Conservation (phyloP, 2,888 invertebrate genomes). For the Sarcophaga variegata region DNA sequence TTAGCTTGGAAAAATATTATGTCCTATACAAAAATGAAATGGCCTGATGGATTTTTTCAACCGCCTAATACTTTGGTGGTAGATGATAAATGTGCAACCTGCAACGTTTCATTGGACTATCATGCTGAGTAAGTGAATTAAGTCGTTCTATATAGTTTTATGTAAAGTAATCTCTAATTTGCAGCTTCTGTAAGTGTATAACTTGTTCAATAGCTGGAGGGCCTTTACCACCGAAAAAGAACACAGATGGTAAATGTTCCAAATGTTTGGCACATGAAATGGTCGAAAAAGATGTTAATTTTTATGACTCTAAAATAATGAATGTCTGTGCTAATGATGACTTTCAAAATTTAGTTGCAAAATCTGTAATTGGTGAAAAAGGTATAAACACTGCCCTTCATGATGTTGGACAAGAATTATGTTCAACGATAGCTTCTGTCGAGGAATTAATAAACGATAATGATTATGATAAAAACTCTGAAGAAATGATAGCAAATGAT, state of each 20-base stretch:
- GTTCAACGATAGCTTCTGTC: conserved; percentile 56
- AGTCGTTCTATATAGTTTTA: neutral
- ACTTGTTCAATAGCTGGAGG: conserved; percentile 81
- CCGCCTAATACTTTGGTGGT: conserved; percentile 78
- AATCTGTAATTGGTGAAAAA: conserved; percentile 69
- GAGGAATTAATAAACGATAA: conserved; percentile 59
- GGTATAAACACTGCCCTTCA: conserved; percentile 72
- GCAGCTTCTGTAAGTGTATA: conserved; percentile 80
- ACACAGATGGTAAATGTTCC: conserved; percentile 76
- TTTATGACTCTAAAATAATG: conserved; percentile 80
- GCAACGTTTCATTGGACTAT: conserved; percentile 78
- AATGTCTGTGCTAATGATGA: conserved; percentile 80
- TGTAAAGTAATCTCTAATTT: conserved; percentile 5
- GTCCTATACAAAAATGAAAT: conserved; percentile 79
- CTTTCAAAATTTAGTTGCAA: conserved; percentile 72
- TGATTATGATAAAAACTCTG: conserved; percentile 23
- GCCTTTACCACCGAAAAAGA: conserved; percentile 74
- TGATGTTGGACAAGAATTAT: conserved; percentile 71
- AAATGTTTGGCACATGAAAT: conserved; percentile 80
- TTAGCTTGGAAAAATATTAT: conserved; percentile 81
- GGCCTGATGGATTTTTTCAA: conserved; percentile 78
- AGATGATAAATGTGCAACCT: conserved; percentile 79
- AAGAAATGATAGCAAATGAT: conserved; percentile 55
- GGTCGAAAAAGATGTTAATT: conserved; percentile 79
- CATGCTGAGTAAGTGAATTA: conserved; percentile 78